Percentiles rank a stretch among this genome's conserved stretches.
Evolutionary conservation across 2,888 invertebrate species (phyloP).

Genomic region (Litoditis marina): DNA sequence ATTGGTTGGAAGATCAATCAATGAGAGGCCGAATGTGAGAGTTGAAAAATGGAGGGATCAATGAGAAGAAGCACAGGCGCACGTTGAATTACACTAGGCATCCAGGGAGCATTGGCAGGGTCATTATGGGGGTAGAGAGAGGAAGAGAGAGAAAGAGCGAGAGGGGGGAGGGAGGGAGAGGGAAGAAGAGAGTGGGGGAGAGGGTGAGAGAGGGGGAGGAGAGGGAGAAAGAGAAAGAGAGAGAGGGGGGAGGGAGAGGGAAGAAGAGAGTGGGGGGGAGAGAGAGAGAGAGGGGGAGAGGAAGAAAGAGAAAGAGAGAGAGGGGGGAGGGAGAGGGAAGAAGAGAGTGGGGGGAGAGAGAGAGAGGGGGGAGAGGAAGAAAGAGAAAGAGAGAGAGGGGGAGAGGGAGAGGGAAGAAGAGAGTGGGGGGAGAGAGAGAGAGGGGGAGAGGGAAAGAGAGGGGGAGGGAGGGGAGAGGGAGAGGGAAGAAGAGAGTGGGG

Average conservation of each 20-base stretch:
- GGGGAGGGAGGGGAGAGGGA: not conserved
- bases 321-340: not conserved
- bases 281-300: not conserved
- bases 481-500: not conserved
- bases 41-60: too few species aligned
- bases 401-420: slow-evolving; percentile 10
- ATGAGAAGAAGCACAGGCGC: too few species aligned
- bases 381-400: slow-evolving; percentile 1
- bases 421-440: slow-evolving; percentile 8
- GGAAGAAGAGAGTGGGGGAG: slow-evolving; percentile 9
- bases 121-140: not conserved
- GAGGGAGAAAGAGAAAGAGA: slow-evolving; percentile 17
- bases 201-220: not conserved
- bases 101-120: too few species aligned
- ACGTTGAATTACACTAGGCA: too few species aligned
- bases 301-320: slow-evolving; percentile 2
- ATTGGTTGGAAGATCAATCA: not conserved
- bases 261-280: not conserved
- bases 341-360: not conserved
- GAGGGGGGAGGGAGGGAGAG: slow-evolving; percentile 6
- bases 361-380: slow-evolving; percentile 6
- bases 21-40: too few species aligned
- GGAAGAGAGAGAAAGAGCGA: not conserved
- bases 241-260: slow-evolving; percentile 3
- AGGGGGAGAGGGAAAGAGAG: slow-evolving; percentile 11